Evolutionary conservation across 2,797 vertebrate genomes (phyloP), one percentile per base, ranked within the genome.

Genomic region (Lagorchestes hirsutus): DNA sequence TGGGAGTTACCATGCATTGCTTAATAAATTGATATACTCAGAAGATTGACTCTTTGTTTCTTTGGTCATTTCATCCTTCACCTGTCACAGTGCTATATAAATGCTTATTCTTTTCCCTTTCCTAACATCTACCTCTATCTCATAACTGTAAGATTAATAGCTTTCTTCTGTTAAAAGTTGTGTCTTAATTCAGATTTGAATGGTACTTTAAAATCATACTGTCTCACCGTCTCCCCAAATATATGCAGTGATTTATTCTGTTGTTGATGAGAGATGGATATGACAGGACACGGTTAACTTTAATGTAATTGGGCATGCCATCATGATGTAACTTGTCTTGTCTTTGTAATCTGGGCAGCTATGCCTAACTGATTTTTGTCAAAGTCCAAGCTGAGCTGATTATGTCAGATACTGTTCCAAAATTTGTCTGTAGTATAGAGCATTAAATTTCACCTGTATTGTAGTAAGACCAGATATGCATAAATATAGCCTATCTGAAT

Each of bases 131-230:
- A 27, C 18, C 2, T 82, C 9, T 5, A 10, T 82, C n/a, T 82
- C 22, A 46, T 82, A 46, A 27, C 22, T 46, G 46, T 82, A 46
- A 82, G 18, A 82, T 27, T 46, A 82, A 40, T 82, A 46, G 3
- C 40, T 82, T 3, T 82, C 9, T 46, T 82, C 74, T 82, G n/a
- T 82, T 82, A 82, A 82, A 82, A 82, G 74, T 46, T 46, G 5
- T 74, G n/a, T 82, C n/a, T 82, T 82, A 46, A 82, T 82, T 82
- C 74, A 46, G 22, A 82, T 27, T 96, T 96, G 93, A 67, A 91
- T 94, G 87, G 46, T 34, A 96, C 54, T n/a, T 93, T 74, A 54
- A 92, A 54, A 90, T 40, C 46, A 46, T 46, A 46, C 2, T 46
- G 46, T 46, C 11, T 90, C 0, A 5, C 67, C 16, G 58, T 58